phyloP scores from a whole-genome alignment of 2,888 invertebrate species.

The Epiblema foenella region DNA sequence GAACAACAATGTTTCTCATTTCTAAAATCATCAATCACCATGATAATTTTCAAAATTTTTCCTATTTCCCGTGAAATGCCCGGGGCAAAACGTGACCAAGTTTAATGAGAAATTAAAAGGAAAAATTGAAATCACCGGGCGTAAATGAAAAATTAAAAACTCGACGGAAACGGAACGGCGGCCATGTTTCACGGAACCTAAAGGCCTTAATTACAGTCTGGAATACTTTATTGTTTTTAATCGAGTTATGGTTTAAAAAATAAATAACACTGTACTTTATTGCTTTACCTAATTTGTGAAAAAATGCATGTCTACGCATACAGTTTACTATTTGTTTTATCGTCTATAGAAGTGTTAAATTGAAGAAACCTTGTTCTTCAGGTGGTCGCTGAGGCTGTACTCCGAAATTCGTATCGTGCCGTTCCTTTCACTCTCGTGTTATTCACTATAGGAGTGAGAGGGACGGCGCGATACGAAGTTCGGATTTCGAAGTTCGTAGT shows the following conservation, averaged over 20 bases:
- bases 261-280: not conserved
- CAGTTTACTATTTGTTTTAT: no score
- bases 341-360: no score
- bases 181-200: slow-evolving; percentile 71
- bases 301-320: no score
- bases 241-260: slow-evolving; percentile 49
- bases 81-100: slow-evolving; percentile 66
- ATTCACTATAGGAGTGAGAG: no score
- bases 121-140: slow-evolving; percentile 73
- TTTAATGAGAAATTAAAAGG: slow-evolving; percentile 77
- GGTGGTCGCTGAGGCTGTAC: no score
- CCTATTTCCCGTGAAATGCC: slow-evolving; percentile 62
- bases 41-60: slow-evolving; percentile 56
- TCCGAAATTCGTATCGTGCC: no score
- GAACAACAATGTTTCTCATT: slow-evolving; percentile 27
- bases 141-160: slow-evolving; percentile 81
- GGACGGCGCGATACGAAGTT: no score
- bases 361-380: no score
- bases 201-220: slow-evolving; percentile 74
- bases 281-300: not conserved
- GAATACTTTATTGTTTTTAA: slow-evolving; percentile 56
- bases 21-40: slow-evolving; percentile 52
- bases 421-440: no score
- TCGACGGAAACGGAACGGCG: slow-evolving; percentile 70
- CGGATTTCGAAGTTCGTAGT: no score